Base-by-base conservation (phyloP, 2,797 vertebrate species). In the Etheostoma perlongum region DNA sequence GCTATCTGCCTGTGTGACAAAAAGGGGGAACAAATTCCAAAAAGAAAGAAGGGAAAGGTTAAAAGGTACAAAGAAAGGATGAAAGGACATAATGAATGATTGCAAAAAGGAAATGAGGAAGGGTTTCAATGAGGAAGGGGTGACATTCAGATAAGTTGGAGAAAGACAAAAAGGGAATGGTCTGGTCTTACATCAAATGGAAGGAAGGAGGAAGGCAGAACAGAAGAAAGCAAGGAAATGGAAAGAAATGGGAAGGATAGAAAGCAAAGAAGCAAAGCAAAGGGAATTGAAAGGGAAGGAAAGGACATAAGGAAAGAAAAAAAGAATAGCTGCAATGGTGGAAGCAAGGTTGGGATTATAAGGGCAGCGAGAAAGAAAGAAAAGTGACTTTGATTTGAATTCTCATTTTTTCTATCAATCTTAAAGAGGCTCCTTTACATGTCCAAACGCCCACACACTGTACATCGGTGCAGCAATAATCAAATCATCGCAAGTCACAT, bases 401-500 rank as follows among this genome's bases (percentile, higher is more conserved):
- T 72, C n/a, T 55, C 14, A 44, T 65, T 42, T 59, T 59, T 14
- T 7, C 15, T 15, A 2, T 59, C n/a, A 61, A 57, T 46, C 67
- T 69, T 66, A 76, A 55, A 72, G 72, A 47, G 13, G 3, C 51
- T 23, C 2, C 42, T 27, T 47, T 2, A 14, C 51, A 55, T 44
- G 12, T 18, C 16, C 19, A 55, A 64, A 48, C 11, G 27, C 9
- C 42, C n/a, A 23, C 44, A 25, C 15, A 44, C 19, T 60, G 58
- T n/a, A 54, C 16, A 19, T 19, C 0, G 18, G 9, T 1, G 47
- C 70, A 13, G 70, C 21, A 49, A 59, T 64, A 72, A 79, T 58
- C 51, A 49, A 65, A 85, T 76, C 46, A 59, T n/a, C 30, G 42
- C 53, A 68, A 71, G 73, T 30, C 0, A n/a, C 49, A 51, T 55